Evolutionary conservation across 2,797 vertebrate genomes (phyloP).

Genomic region (Nyctibius grandis): DNA sequence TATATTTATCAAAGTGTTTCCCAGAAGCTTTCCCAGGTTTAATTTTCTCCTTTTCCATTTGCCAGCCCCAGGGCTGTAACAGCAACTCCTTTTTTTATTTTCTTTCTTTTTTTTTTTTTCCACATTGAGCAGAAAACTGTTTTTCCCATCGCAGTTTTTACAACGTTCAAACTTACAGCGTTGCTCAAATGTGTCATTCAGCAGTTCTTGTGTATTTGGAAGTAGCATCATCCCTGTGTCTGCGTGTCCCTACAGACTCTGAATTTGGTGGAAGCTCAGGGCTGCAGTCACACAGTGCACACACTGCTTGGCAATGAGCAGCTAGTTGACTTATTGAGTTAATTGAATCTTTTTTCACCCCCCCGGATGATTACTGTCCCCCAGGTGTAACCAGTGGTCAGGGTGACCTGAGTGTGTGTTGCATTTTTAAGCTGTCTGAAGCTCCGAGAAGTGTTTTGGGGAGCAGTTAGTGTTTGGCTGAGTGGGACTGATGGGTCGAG

Average conservation of each 20-base stretch:
- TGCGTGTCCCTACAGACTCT: not conserved
- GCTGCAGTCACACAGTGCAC: not conserved
- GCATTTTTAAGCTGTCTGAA: not conserved
- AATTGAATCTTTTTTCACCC: not conserved
- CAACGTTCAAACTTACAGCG: not conserved
- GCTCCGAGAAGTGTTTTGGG: not conserved
- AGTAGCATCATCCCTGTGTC: fast-evolving
- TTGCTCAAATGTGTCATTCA: fast-evolving
- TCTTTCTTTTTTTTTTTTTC: fast-evolving
- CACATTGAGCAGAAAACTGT: not conserved
- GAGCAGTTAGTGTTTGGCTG: not conserved
- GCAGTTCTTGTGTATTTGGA: not conserved
- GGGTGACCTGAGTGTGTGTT: not conserved
- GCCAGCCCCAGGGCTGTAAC: not conserved
- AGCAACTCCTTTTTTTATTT: not conserved
- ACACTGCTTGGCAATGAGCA: not conserved
- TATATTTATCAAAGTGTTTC: not conserved
- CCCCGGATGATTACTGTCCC: not conserved
- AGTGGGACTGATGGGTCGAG: not conserved
- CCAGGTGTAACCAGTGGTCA: not conserved
- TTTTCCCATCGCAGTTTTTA: not conserved
- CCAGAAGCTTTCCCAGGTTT: not conserved
- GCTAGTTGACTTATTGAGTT: not conserved
- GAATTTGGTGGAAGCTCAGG: not conserved
- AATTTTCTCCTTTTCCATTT: not conserved